A percentile compares a stretch with the other conserved stretches of the same genome.
These are phyloP conservation scores for Sebastes paucispinis DNA, from an alignment of 2,797 vertebrate species.

Conservation along the genomic window DNA sequence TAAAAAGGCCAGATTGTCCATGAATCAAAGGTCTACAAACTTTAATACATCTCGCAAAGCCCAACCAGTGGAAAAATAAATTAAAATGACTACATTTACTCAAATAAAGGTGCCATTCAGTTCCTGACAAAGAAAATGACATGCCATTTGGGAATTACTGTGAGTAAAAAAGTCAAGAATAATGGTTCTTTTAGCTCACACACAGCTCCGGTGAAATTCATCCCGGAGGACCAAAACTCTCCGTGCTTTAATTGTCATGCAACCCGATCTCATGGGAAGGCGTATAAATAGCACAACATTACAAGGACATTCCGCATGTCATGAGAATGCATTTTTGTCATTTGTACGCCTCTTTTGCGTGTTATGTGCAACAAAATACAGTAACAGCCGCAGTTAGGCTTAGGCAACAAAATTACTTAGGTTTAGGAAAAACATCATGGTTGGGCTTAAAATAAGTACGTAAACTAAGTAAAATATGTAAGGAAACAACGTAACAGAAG, in stretches of 20 bases:
- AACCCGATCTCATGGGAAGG: background rate
- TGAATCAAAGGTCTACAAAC: slow-evolving; percentile 65
- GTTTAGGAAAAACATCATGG: background rate
- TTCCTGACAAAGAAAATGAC: slow-evolving; percentile 44
- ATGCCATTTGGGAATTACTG: slow-evolving; percentile 15
- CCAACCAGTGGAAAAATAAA: slow-evolving; percentile 44
- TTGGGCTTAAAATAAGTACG: background rate
- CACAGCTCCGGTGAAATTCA: slow-evolving; percentile 13
- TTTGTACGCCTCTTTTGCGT: background rate
- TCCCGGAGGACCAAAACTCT: background rate
- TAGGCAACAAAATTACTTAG: background rate
- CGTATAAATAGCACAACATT: background rate
- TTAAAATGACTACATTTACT: slow-evolving; percentile 34
- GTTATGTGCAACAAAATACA: background rate
- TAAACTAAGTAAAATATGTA: background rate
- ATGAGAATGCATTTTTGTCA: background rate
- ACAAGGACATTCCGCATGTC: background rate
- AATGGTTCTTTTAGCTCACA: slow-evolving; percentile 27
- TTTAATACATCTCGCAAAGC: slow-evolving; percentile 43
- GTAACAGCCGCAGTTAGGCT: background rate
- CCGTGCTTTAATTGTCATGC: background rate
- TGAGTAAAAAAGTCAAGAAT: slow-evolving; percentile 19
- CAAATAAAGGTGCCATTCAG: slow-evolving; percentile 58
- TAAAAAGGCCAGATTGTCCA: slow-evolving; percentile 59
- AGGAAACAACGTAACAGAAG: background rate